Percentiles rank a stretch among this genome's conserved stretches.
Conservation (phyloP, 2,113 vertebrate species). For the Podarcis raffonei region DNA sequence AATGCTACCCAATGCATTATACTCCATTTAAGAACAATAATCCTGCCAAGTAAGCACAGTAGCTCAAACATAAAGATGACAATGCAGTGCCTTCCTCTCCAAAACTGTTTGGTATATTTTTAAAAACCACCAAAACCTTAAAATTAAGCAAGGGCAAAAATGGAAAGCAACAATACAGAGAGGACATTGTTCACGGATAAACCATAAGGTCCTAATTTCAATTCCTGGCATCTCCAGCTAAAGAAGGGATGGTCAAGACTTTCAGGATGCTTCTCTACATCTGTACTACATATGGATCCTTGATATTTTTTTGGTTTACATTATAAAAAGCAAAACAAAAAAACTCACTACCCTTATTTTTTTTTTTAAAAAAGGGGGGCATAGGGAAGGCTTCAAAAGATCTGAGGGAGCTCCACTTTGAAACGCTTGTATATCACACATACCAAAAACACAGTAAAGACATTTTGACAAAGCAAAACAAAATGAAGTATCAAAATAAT, state of each 20-base stretch:
- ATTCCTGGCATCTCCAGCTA: background rate
- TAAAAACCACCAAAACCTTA: background rate
- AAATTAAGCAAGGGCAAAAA: background rate
- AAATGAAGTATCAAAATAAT: background rate
- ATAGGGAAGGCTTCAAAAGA: background rate
- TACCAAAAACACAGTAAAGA: background rate
- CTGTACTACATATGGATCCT: background rate
- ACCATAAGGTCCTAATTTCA: background rate
- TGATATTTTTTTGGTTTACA: background rate
- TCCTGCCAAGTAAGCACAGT: background rate
- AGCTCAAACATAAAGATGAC: background rate
- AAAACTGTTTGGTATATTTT: background rate
- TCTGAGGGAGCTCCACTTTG: background rate
- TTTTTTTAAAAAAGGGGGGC: background rate
- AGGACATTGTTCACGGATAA: background rate
- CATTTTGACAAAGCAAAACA: background rate
- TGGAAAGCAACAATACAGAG: no score
- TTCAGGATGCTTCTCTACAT: background rate
- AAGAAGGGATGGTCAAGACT: background rate
- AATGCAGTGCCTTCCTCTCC: background rate
- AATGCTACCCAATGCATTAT: slow-evolving; percentile 7
- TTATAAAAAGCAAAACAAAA: background rate
- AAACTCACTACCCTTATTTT: background rate
- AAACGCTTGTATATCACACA: background rate
- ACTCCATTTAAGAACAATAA: slow-evolving; percentile 3